A percentile compares a stretch with the other conserved stretches of the same genome.
These are phyloP conservation scores for Polylopha cassiicola DNA, from an alignment of 2,888 invertebrate genomes.

Conservation along the genomic window DNA sequence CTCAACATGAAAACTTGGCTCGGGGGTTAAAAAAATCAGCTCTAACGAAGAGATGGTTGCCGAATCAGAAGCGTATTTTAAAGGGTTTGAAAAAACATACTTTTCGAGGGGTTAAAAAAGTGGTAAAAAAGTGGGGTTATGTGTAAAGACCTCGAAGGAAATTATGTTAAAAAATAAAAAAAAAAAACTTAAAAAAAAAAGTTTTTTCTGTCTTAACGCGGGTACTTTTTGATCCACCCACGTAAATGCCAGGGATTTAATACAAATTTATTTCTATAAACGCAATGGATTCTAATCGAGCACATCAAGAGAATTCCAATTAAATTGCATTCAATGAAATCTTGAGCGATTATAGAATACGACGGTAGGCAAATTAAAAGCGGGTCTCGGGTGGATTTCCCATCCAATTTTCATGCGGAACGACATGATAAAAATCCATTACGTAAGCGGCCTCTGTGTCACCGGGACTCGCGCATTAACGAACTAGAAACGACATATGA, in stretches of 20 bases:
- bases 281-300: constrained; percentile 53
- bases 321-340: constrained; percentile 72
- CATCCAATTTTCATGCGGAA: constrained; percentile 66
- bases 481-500: constrained; percentile 25
- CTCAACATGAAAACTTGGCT: too few species aligned
- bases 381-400: constrained; percentile 60
- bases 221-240: too few species aligned
- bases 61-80: too few species aligned
- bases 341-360: constrained; percentile 68
- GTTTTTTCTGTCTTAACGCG: too few species aligned
- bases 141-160: too few species aligned
- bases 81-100: too few species aligned
- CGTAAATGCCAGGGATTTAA: constrained; percentile 22
- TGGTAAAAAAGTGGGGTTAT: too few species aligned
- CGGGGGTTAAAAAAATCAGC: too few species aligned
- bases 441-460: constrained; percentile 51
- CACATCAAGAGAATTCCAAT: constrained; percentile 57
- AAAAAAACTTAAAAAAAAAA: too few species aligned
- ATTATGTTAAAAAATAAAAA: too few species aligned
- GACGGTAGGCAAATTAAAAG: constrained; percentile 69
- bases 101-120: too few species aligned
- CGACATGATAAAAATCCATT: constrained; percentile 69
- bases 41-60: too few species aligned
- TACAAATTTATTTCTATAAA: constrained; percentile 36
- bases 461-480: constrained; percentile 42